phyloP scores from a whole-genome alignment of 2,113 vertebrate species.

The Notechis scutatus region DNA sequence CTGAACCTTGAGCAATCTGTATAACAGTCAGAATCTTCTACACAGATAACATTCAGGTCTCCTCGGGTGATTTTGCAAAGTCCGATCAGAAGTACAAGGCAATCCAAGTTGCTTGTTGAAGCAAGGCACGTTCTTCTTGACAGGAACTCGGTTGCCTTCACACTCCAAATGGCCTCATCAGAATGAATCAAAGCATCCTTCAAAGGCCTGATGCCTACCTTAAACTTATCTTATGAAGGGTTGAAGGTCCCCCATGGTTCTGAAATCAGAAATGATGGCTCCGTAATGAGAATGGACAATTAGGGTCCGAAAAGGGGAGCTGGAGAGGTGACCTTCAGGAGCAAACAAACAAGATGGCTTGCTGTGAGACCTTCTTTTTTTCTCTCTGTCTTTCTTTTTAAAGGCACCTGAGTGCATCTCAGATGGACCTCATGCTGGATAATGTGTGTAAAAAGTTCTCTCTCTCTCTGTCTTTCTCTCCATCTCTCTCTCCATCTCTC shows the following conservation, averaged over 20 bases:
- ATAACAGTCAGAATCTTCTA: not conserved
- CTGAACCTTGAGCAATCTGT: not conserved
- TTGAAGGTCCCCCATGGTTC: not conserved
- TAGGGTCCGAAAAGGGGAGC: not conserved
- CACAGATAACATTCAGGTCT: not conserved
- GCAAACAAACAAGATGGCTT: not conserved
- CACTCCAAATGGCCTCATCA: not conserved
- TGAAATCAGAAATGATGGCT: not conserved
- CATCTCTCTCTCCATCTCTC: fast-evolving
- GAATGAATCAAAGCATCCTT: not conserved
- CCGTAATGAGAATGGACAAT: not conserved
- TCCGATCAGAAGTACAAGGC: not conserved
- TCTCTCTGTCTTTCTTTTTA: not conserved
- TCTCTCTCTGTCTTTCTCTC: not conserved
- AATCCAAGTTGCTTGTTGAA: not conserved
- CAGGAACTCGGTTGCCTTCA: not conserved
- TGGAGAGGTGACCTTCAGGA: not conserved
- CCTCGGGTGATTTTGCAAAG: not conserved
- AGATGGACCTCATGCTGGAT: not conserved
- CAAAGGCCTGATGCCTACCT: not conserved
- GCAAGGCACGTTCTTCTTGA: not conserved
- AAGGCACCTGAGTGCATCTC: not conserved
- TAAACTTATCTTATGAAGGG: not conserved
- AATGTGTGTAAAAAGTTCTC: not conserved
- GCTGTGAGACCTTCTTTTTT: not conserved